Evolutionary conservation across 92 coral and sea anemone genomes (phyloP).

Genomic region (Epizoanthus scotinus): DNA sequence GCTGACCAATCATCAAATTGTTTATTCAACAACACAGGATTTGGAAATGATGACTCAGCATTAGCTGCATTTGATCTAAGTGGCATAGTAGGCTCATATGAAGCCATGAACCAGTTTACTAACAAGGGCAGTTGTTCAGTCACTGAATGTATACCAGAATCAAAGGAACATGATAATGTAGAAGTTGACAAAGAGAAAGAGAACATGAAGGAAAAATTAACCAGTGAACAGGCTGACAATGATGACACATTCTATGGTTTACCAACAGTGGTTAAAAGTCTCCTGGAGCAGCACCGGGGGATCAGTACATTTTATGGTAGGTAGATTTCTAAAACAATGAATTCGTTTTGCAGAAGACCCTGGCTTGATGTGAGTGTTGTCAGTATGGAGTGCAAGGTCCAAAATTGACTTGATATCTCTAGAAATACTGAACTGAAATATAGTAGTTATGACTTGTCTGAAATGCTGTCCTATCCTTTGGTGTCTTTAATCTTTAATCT

Average conservation of each 20-base stretch:
- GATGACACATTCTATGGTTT: slow-evolving; percentile 77
- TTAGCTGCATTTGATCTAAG: slow-evolving; percentile 83
- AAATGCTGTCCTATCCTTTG: no score
- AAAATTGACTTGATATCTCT: no score
- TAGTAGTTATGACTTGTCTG: no score
- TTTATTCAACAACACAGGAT: slow-evolving; percentile 44
- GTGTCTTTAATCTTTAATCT: no score
- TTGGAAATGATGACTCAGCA: slow-evolving; percentile 70
- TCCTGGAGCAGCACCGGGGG: slow-evolving; percentile 79
- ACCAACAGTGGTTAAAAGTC: slow-evolving; percentile 69
- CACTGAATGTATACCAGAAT: not conserved
- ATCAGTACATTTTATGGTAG: slow-evolving; percentile 87
- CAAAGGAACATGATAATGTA: not conserved
- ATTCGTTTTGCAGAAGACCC: no score
- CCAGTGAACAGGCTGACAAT: not conserved
- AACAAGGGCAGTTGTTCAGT: not conserved
- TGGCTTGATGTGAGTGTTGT: not conserved
- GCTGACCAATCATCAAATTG: slow-evolving; percentile 24
- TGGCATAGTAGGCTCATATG: slow-evolving; percentile 57
- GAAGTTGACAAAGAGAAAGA: not conserved
- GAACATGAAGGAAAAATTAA: not conserved
- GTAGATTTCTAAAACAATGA: slow-evolving; percentile 2
- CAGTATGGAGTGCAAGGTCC: no score
- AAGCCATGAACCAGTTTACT: slow-evolving; percentile 7
- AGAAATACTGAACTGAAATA: no score